Evolutionary conservation across 1,140 invertebrate species (phyloP), one percentile per base, ranked within the genome.

Genomic region (Procambarus virginalis): DNA sequence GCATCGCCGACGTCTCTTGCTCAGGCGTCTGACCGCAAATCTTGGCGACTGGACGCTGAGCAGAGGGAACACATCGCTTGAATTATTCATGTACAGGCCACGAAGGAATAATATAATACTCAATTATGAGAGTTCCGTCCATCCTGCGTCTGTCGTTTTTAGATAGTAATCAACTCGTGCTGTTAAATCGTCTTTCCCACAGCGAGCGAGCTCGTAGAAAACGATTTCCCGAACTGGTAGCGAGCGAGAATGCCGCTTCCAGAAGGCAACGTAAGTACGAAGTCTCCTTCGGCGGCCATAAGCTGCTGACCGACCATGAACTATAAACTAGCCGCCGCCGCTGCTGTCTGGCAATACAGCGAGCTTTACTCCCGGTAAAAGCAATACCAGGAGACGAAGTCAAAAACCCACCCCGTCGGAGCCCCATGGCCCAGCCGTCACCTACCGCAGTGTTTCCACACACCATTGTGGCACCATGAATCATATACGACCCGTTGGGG

Each of bases 231-330:
- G 55, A 58, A 14, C 1, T 14, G 55, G 14, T 14, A 34, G 34
- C 64, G 64, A 20, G 12, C 64, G 64, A 17, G 20, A 17, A 17
- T 68, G 1, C 5, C 10, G 10, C 64, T 58, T 34, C 34, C 34
- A 34, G 34, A 34, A 34, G 55, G 64, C 64, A 0, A 68, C 10
- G 64, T 68, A 0, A 68, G 3, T 10, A 20, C 64, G 64, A 4
- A 10, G 3, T 20, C 64, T 4, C 20, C 64, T 68, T 17, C 64
- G 5, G 64, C 64, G 64, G 64, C 20, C 64, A 68, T 68, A 4
- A 68, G 17, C 64, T 68, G 64, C 12, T 68, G 64, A 68, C 64
- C 64, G 64, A 68, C 64, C 64, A 68, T 68, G 64, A 68, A 68
- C 64, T 68, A 34, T 34, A 34, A 34, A 34, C 34, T 34, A 20